These are phyloP conservation scores for Sitta europaea DNA, from an alignment of 2,113 vertebrate genomes.

Conservation along the genomic window DNA sequence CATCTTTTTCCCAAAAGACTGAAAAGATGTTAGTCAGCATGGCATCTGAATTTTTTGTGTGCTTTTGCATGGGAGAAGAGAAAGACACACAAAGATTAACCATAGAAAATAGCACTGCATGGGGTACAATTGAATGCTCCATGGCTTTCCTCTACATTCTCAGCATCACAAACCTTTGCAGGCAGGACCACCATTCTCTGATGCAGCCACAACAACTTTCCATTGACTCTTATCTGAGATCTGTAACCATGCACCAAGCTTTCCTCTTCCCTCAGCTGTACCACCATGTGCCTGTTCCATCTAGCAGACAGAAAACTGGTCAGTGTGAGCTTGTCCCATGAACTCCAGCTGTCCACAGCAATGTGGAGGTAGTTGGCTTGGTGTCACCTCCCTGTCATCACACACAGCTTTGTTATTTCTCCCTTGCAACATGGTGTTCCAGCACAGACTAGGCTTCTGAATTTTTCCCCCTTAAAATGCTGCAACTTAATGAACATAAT, in stretches of 20 bases:
- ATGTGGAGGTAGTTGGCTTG: neutral
- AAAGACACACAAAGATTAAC: slow-evolving; percentile 7
- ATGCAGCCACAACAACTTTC: neutral
- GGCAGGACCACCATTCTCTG: neutral
- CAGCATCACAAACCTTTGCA: neutral
- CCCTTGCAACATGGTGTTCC: neutral
- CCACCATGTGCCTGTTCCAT: neutral
- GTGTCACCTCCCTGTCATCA: neutral
- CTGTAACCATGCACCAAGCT: neutral
- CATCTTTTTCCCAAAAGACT: neutral
- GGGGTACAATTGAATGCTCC: neutral
- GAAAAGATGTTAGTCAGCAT: neutral
- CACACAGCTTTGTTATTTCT: neutral
- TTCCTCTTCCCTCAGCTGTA: neutral
- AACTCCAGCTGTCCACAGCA: neutral
- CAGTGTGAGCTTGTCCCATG: neutral
- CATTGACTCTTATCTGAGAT: neutral
- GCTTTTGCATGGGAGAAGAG: neutral
- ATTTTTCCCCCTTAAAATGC: neutral
- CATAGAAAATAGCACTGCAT: neutral
- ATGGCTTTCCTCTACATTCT: neutral
- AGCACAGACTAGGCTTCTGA: neutral
- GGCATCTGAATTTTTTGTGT: neutral
- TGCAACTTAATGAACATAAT: neutral
- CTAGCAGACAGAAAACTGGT: neutral